Base-by-base conservation (phyloP, 1,140 invertebrate species). In the Drosophila tropicalis region DNA sequence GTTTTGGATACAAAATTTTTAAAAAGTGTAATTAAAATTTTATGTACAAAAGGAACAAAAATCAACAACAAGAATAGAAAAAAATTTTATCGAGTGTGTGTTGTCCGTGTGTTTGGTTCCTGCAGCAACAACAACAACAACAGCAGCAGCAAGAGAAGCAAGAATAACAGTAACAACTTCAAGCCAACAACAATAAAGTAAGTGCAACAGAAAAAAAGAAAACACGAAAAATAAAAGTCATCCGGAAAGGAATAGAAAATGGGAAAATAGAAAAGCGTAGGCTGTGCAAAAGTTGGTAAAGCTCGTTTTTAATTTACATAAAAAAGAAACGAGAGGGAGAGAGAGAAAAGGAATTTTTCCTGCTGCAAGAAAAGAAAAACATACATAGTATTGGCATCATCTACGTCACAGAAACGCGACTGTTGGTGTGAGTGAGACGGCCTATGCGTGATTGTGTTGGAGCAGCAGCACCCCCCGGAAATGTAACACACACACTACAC, bases 391-490 rank as follows among this genome's bases (percentile, higher is more conserved):
- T 55, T 34, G 34, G 32, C 29, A 32, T 47, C 57, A 84, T 80
- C 75, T 89, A 87, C 83, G 83, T 87, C 83, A 87, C 83, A 83
- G 58, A 79, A 64, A 67, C 60, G 71, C 62, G 71, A 29, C 39
- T 64, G 51, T 32, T 60, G 47, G 78, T 71, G 79, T 72, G 80
- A 72, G 67, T 70, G 75, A 72, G 65, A 64, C 54, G 70, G 67
- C 40, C 72, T 76, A 55, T 73, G 19, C 44, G 57, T 67, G 63
- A 60, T 66, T 87, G 61, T 54, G 67, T 22, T 57, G 51, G 73
- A 71, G 76, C 44, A 47, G 44, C 44, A 51, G 44, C 81, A 87
- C 83, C 83, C 83, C 83, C 83, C 83, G 83, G 83, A 87, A 87
- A 87, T 87, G 83, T 87, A 87, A 87, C 79, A 75, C 69, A 62